A percentile compares a stretch with the other conserved stretches of the same genome.
Evolutionary conservation across 2,113 vertebrate genomes (phyloP).

Genomic region (Cyanoliseus patagonus): DNA sequence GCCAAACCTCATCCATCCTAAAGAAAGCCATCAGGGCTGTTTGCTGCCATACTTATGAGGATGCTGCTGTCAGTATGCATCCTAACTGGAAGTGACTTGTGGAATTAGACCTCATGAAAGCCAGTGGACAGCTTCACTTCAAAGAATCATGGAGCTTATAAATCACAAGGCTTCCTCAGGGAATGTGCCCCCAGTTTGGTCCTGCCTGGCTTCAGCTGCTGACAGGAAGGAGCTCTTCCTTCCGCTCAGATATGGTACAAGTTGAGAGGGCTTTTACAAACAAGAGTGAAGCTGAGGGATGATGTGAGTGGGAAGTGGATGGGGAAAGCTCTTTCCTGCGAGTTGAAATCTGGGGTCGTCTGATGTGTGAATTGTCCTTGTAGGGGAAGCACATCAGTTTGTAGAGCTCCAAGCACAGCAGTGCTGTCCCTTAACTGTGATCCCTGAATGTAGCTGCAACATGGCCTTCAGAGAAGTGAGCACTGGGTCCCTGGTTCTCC

Average conservation of each 20-base stretch:
- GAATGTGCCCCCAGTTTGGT: not conserved
- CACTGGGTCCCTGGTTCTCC: not conserved
- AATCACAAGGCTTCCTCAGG: not conserved
- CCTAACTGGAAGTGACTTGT: not conserved
- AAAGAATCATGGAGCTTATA: not conserved
- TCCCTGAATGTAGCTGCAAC: not conserved
- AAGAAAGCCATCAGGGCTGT: not conserved
- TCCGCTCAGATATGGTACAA: rapidly evolving
- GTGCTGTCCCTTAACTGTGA: not conserved
- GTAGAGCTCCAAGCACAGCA: rapidly evolving
- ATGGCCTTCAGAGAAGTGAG: not conserved
- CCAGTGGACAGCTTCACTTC: not conserved
- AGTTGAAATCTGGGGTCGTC: not conserved
- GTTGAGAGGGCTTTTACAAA: not conserved
- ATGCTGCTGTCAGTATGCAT: not conserved
- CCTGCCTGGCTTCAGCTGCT: not conserved
- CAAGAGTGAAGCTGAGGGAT: not conserved
- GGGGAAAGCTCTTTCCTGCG: not conserved
- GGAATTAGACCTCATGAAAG: not conserved
- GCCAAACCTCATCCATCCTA: not conserved
- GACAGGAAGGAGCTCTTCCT: not conserved
- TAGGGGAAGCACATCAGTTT: not conserved
- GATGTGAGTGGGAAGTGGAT: not conserved
- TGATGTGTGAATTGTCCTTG: not conserved
- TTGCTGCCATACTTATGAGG: not conserved